A percentile compares a stretch with the other conserved stretches of the same genome.
phyloP scores from a whole-genome alignment of 2,888 invertebrate genomes.

The Junonia oenone region DNA sequence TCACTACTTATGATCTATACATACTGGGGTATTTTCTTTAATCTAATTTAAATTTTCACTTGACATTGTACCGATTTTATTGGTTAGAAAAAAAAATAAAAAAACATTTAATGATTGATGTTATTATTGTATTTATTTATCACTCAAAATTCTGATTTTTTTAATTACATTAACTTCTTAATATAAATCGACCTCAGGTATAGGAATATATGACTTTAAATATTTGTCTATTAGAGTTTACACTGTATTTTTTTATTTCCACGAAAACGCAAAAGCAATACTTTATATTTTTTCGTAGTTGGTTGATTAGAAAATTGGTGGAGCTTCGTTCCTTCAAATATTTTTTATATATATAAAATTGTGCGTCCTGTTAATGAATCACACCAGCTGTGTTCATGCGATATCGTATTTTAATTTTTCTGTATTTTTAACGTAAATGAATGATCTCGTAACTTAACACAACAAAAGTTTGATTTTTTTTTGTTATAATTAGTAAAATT shows the following conservation, averaged over 20 bases:
- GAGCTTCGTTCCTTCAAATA: slow-evolving; percentile 10
- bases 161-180: too few relatives aligned
- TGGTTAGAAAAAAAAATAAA: too few relatives aligned
- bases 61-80: too few relatives aligned
- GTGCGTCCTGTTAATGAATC: slow-evolving; percentile 40
- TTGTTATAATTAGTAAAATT: slow-evolving; percentile 31
- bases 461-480: slow-evolving; percentile 38
- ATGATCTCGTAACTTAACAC: slow-evolving; percentile 72
- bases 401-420: slow-evolving; percentile 37
- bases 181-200: too few relatives aligned
- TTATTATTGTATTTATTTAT: too few relatives aligned
- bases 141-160: too few relatives aligned
- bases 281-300: background rate
- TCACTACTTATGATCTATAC: too few relatives aligned
- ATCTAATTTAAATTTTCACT: too few relatives aligned
- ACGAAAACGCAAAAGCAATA: background rate
- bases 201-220: too few relatives aligned
- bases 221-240: background rate
- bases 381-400: slow-evolving; percentile 70
- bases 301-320: background rate
- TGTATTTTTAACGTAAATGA: slow-evolving; percentile 53
- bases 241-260: background rate
- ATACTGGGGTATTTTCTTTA: too few relatives aligned
- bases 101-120: too few relatives aligned
- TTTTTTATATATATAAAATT: slow-evolving; percentile 8